Evolutionary conservation across 2,113 vertebrate species (phyloP), one percentile per base, ranked within the genome.

Genomic region (Desmodus rotundus): DNA sequence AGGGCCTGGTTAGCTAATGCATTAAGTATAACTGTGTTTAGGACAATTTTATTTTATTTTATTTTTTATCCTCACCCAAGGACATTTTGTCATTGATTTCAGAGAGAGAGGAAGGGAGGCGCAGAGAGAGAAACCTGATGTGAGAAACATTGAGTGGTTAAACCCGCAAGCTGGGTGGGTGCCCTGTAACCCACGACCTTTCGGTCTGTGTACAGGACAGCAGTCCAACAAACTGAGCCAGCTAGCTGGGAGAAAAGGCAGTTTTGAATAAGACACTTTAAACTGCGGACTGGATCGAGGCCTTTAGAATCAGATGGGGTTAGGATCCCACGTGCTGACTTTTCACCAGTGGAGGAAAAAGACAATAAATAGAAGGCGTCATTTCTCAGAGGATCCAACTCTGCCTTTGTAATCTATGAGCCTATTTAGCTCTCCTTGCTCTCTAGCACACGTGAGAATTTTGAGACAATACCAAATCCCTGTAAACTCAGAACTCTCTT

Each of bases 401-500:
- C 65, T 17, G 24, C 8, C 28, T 67, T 70, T 26, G 22, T 58
- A 56, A 92, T 65, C 22, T 58, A 1, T 82, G 63, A 85, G 47
- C 28, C 38, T 65, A 8, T 85, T 58, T 24, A 72, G 16, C 63
- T n/a, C 22, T 8, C 26, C 26, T 94, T 87, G n/a, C 45, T 52
- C 1, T 38, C 45, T 54, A 19, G 61, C 70, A 7, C n/a, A 77
- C 89, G 20, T 83, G 52, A 67, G 45, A 41, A 83, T 78, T 92
- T 89, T 65, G 67, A 94, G 52, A 36, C 81, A 86, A 94, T 63
- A 89, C 4, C n/a, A 92, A 92, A 33, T 61, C 19, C 12, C 52
- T 47, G 4, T 33, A 52, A 89, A 7, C 24, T 84, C 38, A 87
- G 45, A 4, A 61, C 36, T 52, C 91, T 43, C 4, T 43, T 76